Evolutionary conservation across 2,888 invertebrate species (phyloP).

Genomic region (Drosophila atroscutellata): DNA sequence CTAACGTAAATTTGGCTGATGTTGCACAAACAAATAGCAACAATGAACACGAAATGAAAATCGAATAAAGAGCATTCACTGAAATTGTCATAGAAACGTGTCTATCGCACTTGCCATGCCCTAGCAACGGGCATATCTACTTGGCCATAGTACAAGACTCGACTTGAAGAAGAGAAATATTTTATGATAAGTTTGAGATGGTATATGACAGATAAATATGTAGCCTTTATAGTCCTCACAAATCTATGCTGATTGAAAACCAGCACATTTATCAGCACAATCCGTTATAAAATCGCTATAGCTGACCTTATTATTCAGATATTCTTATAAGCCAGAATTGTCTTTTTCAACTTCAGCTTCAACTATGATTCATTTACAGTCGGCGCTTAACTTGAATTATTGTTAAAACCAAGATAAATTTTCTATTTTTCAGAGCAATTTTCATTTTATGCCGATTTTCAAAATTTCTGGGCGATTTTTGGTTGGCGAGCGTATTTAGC

Average conservation of each 20-base stretch:
- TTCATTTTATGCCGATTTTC: not conserved
- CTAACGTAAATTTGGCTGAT: constrained; percentile 38
- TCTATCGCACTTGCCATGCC: constrained; percentile 8
- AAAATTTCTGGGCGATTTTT: not conserved
- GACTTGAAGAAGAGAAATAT: too few species aligned
- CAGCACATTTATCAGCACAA: not conserved
- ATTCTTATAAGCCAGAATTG: too few species aligned
- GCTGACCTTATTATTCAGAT: not conserved
- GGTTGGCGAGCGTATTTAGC: not conserved
- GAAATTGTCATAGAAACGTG: constrained; percentile 21
- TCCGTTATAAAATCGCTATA: not conserved
- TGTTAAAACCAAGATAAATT: accelerated
- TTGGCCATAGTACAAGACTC: not conserved
- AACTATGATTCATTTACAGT: not conserved
- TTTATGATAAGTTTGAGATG: not conserved
- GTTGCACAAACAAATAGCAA: constrained; percentile 28
- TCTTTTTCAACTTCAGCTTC: too few species aligned
- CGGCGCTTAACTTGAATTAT: not conserved
- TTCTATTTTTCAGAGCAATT: not conserved
- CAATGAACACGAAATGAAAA: constrained; percentile 28
- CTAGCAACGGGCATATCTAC: constrained; percentile 1
- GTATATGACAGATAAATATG: not conserved
- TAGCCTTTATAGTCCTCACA: not conserved
- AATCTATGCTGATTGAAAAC: not conserved
- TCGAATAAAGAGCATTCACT: constrained; percentile 37